A percentile compares a stretch with the other conserved stretches of the same genome.
Evolutionary conservation across 23 tunicate genomes (phyloP).

Genomic region (Halocynthia roretzi): DNA sequence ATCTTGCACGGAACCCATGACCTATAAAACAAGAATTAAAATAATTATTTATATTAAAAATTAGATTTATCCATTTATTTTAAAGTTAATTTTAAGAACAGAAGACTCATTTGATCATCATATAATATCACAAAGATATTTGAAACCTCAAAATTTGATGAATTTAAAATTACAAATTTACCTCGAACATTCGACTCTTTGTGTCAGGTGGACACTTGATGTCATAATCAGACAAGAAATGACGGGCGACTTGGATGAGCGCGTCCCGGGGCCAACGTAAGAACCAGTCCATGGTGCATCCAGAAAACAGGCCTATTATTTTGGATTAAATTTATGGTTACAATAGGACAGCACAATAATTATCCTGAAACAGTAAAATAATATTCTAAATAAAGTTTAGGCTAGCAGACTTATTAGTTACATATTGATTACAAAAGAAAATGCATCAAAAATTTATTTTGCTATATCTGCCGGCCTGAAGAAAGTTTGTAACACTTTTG

Average conservation of each 20-base stretch:
- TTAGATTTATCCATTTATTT: not conserved
- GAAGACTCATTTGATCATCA: not conserved
- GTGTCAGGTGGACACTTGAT: slow-evolving; percentile 57
- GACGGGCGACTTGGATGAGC: slow-evolving; percentile 72
- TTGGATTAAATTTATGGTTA: too few species aligned
- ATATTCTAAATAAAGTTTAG: too few species aligned
- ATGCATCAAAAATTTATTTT: too few species aligned
- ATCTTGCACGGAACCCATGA: slow-evolving; percentile 80
- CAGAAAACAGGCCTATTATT: slow-evolving; percentile 54
- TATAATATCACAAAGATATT: not conserved
- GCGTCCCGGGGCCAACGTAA: slow-evolving; percentile 79
- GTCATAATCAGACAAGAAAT: slow-evolving; percentile 50
- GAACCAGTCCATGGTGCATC: slow-evolving; percentile 93
- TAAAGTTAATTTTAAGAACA: not conserved
- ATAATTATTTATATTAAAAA: not conserved
- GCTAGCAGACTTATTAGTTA: too few species aligned
- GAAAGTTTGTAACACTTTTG: not conserved
- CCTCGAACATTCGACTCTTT: slow-evolving; percentile 66
- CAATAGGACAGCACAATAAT: too few species aligned
- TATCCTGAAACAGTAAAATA: too few species aligned
- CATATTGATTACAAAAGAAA: too few species aligned
- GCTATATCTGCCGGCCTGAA: not conserved
- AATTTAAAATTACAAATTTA: not conserved
- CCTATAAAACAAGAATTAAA: slow-evolving; percentile 6
- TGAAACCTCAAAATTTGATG: too few species aligned